Evolutionary conservation across 2,888 invertebrate species (phyloP).

Genomic region (Lobophora halterata): DNA sequence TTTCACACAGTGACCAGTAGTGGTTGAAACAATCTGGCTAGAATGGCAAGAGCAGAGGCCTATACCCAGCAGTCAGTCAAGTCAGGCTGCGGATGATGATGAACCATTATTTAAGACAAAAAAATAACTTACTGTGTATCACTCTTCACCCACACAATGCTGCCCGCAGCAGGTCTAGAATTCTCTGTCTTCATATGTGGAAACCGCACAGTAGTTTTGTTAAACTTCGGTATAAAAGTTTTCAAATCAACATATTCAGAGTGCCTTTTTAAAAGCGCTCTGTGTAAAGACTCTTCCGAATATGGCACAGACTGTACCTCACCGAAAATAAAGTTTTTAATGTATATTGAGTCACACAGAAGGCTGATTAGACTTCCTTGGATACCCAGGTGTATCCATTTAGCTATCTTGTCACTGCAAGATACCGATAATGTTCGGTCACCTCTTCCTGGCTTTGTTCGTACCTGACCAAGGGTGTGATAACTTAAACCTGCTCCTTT

Average conservation of each 20-base stretch:
- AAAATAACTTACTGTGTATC: slow-evolving; percentile 45
- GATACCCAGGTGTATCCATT: slow-evolving; percentile 92
- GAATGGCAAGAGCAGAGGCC: too few relatives aligned
- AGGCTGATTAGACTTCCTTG: slow-evolving; percentile 90
- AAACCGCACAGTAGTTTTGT: slow-evolving; percentile 50
- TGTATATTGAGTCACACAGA: slow-evolving; percentile 84
- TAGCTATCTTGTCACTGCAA: slow-evolving; percentile 96
- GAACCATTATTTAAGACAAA: not conserved
- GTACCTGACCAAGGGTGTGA: slow-evolving; percentile 85
- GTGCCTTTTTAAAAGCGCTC: slow-evolving; percentile 72
- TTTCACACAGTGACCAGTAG: too few relatives aligned
- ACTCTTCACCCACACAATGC: slow-evolving; percentile 61
- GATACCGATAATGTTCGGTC: slow-evolving; percentile 93
- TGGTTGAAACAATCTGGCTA: too few relatives aligned
- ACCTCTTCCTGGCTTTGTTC: slow-evolving; percentile 95
- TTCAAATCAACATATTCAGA: slow-evolving; percentile 21
- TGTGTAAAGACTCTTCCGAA: slow-evolving; percentile 78
- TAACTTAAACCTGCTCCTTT: slow-evolving; percentile 79
- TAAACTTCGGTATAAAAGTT: slow-evolving; percentile 41
- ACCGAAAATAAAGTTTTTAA: slow-evolving; percentile 86
- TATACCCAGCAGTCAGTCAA: too few relatives aligned
- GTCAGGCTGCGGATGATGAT: too few relatives aligned
- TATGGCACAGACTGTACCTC: slow-evolving; percentile 84
- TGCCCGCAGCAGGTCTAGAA: slow-evolving; percentile 54
- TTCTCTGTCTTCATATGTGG: slow-evolving; percentile 39